Conservation (phyloP, 2,797 vertebrate genomes). For the Falco novaeseelandiae region DNA sequence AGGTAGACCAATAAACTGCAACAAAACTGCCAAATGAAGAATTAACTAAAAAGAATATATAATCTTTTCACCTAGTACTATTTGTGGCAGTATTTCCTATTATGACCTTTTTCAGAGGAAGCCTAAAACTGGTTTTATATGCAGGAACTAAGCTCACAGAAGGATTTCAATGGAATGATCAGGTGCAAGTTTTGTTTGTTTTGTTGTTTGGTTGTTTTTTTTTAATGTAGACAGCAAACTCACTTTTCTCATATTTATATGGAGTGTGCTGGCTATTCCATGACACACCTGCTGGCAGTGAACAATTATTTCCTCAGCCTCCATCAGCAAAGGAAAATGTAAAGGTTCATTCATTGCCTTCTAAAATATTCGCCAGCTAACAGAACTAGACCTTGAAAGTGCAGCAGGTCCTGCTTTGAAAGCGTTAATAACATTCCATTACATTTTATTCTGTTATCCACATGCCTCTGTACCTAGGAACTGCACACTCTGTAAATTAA, state of each 20-base stretch:
- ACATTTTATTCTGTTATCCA: not conserved
- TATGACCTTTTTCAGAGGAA: conserved; percentile 35
- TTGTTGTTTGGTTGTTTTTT: not conserved
- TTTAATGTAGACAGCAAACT: not conserved
- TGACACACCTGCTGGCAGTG: not conserved
- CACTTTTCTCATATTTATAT: not conserved
- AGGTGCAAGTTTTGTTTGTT: not conserved
- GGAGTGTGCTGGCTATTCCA: not conserved
- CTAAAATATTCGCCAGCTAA: not conserved
- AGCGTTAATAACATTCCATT: not conserved
- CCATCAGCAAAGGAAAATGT: not conserved
- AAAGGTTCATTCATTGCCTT: not conserved
- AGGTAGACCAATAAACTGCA: conserved; percentile 47
- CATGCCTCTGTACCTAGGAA: not conserved
- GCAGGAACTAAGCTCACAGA: not conserved
- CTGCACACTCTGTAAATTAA: not conserved
- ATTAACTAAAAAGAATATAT: not conserved
- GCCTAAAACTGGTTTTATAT: not conserved
- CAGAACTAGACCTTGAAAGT: not conserved
- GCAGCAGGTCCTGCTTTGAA: not conserved
- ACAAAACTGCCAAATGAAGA: conserved; percentile 42
- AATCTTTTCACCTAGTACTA: not conserved
- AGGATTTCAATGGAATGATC: not conserved
- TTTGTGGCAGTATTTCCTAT: conserved; percentile 17
- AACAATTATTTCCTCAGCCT: not conserved